These are phyloP conservation scores for Spinus olivaceus DNA, from an alignment of 2,797 vertebrate species.

Conservation along the genomic window DNA sequence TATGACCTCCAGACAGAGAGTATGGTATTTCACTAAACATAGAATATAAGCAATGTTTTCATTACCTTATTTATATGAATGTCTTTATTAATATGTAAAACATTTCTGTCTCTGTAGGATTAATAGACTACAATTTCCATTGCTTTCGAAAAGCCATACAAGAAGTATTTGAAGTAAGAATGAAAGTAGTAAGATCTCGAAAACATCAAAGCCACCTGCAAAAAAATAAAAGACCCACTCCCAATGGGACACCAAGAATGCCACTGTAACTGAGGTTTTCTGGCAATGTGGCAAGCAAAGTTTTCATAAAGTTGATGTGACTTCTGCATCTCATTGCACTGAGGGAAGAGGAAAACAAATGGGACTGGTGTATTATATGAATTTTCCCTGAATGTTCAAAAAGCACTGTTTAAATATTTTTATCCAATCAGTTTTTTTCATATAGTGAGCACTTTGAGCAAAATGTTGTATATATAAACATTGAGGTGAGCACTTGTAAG, in stretches of 20 bases:
- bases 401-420: conserved; percentile 69
- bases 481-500: conserved; percentile 70
- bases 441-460: conserved; percentile 77
- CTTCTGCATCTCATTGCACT: conserved; percentile 55
- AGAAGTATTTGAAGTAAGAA: conserved; percentile 93
- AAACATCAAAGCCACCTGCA: conserved; percentile 85
- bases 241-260: conserved; percentile 79
- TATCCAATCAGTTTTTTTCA: conserved; percentile 68
- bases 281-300: conserved; percentile 1
- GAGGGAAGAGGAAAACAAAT: conserved; percentile 30
- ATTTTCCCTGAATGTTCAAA: conserved; percentile 44
- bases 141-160: conserved; percentile 96
- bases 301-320: conserved; percentile 8
- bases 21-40: not conserved
- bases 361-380: conserved; percentile 33
- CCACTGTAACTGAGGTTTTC: conserved; percentile 61
- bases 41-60: not conserved
- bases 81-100: not conserved
- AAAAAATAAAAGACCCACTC: conserved; percentile 80
- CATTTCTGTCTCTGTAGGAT: conserved; percentile 74
- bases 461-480: conserved; percentile 72
- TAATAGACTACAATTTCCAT: conserved; percentile 98
- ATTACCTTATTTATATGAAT: not conserved
- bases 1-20: not conserved
- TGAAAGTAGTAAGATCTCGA: conserved; percentile 86